A percentile compares a stretch with the other conserved stretches of the same genome.
Evolutionary conservation across 2,113 vertebrate species (phyloP).

Genomic region (Panthera leo): DNA sequence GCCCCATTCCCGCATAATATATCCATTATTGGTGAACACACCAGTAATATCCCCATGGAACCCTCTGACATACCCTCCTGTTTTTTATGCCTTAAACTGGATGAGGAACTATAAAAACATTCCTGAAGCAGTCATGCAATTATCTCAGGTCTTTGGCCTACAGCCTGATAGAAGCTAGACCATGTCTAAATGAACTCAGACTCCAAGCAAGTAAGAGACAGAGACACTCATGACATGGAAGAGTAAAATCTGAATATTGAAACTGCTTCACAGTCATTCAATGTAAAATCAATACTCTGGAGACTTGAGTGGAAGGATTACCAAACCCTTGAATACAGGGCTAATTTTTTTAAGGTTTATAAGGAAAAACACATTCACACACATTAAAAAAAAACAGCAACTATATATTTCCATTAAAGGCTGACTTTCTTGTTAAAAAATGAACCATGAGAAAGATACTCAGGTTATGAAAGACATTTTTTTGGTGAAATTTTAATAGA

Average conservation of each 20-base stretch:
- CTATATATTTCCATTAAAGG: neutral
- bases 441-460: neutral
- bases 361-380: neutral
- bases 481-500: conserved; percentile 48
- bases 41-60: neutral
- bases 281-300: neutral
- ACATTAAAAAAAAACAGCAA: neutral
- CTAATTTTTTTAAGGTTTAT: neutral
- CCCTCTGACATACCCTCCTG: neutral
- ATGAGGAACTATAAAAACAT: conserved; percentile 25
- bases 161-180: conserved; percentile 30
- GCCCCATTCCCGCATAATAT: neutral
- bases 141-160: conserved; percentile 43
- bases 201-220: neutral
- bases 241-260: neutral
- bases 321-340: neutral
- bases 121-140: neutral
- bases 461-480: conserved; percentile 12
- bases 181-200: conserved; percentile 49
- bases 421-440: conserved; percentile 13
- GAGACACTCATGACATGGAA: neutral
- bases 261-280: neutral
- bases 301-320: neutral
- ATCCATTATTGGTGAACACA: neutral
- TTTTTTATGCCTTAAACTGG: neutral